Conservation (phyloP, 2,797 vertebrate species). For the Hybognathus amarus region DNA sequence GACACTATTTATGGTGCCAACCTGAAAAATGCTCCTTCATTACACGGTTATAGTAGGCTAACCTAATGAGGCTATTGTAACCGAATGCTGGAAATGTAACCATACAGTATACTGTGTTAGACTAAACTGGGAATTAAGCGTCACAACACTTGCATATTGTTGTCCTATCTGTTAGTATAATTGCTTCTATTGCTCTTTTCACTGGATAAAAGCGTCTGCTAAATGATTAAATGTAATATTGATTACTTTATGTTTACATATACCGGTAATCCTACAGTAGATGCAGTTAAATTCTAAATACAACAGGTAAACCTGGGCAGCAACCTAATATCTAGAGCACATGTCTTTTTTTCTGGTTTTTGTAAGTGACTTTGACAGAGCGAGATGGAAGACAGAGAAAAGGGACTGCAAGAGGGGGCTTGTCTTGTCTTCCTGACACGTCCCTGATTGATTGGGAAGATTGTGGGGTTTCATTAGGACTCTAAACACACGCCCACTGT, state of each 20-base stretch:
- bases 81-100: neutral
- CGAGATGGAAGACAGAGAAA: neutral
- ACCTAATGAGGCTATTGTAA: constrained; percentile 20
- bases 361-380: constrained; percentile 12
- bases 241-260: neutral
- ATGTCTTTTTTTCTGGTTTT: neutral
- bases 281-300: neutral
- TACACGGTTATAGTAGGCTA: neutral
- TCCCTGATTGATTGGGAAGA: constrained; percentile 40
- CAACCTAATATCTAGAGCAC: neutral
- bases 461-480: constrained; percentile 41
- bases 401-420: neutral
- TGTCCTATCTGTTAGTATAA: too few species aligned
- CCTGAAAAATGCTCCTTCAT: neutral
- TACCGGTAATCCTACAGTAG: neutral
- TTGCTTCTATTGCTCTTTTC: too few species aligned
- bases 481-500: constrained; percentile 26
- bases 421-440: constrained; percentile 31
- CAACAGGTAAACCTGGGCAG: neutral
- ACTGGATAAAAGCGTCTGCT: too few species aligned
- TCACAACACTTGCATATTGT: too few species aligned
- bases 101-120: too few species aligned
- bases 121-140: too few species aligned
- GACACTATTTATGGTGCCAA: constrained; percentile 3
- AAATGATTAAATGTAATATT: neutral